Conservation (phyloP, 35 echinoderm and acorn worm genomes). For the Nesometra sesokonis region DNA sequence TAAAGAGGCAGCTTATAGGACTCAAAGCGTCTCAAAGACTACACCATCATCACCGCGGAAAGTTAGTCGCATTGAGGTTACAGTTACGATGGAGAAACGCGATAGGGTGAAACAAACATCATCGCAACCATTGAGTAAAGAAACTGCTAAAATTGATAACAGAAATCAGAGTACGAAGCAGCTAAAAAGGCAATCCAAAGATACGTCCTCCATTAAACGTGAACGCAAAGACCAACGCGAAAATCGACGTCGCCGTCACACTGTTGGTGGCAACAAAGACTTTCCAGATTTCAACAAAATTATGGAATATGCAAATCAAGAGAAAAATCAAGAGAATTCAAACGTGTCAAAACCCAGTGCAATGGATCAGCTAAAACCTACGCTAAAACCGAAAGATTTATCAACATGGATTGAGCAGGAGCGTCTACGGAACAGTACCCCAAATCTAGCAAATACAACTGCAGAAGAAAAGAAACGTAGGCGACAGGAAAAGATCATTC, state of each 20-base stretch:
- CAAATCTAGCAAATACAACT: neutral
- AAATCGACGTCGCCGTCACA: conserved; percentile 57
- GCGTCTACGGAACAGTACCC: neutral
- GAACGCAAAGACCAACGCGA: conserved; percentile 31
- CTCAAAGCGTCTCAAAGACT: conserved; percentile 5
- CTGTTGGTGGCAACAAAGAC: conserved; percentile 52
- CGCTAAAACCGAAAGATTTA: neutral
- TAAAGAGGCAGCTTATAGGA: neutral
- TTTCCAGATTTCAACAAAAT: conserved; percentile 46
- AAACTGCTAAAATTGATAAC: neutral
- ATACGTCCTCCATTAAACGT: conserved; percentile 26
- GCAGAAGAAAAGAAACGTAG: neutral
- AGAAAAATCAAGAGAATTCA: neutral
- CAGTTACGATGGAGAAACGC: conserved; percentile 54
- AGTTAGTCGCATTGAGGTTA: conserved; percentile 44
- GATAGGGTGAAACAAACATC: conserved; percentile 29
- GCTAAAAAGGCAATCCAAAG: conserved; percentile 19
- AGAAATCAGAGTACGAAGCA: conserved; percentile 15
- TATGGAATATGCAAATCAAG: conserved; percentile 18
- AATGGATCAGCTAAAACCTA: neutral
- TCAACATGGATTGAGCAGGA: neutral
- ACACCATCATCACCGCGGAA: conserved; percentile 19
- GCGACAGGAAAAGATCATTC: neutral
- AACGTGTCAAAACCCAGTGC: conserved; percentile 1
- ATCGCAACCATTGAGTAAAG: neutral